Percentiles rank a stretch among this genome's conserved stretches.
Conservation (phyloP, 2,888 invertebrate genomes). For the Folsomia candida region DNA sequence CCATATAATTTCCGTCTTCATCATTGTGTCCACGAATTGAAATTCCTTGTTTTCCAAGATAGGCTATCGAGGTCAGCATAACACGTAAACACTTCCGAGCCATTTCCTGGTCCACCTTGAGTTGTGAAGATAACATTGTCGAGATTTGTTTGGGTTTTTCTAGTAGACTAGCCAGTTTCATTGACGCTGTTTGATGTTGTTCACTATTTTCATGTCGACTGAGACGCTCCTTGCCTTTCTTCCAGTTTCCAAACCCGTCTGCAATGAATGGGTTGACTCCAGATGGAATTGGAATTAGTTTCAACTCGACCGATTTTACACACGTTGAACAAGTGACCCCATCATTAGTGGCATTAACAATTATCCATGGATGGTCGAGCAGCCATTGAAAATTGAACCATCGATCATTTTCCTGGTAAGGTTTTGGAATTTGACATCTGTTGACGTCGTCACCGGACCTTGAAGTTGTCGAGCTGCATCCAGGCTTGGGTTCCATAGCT, state of each 20-base stretch:
- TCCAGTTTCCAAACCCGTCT: slow-evolving; percentile 24
- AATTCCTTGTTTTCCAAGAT: slow-evolving; percentile 19
- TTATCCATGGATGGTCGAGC: slow-evolving; percentile 13
- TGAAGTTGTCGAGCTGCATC: no score
- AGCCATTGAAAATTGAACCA: no score
- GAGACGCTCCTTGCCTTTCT: slow-evolving; percentile 16
- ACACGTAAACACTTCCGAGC: not conserved
- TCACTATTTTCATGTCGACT: slow-evolving; percentile 5
- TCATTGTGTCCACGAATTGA: slow-evolving; percentile 10
- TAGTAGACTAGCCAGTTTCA: not conserved
- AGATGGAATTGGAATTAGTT: not conserved
- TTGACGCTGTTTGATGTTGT: slow-evolving; percentile 12
- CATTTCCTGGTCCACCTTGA: not conserved
- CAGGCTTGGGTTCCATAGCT: no score
- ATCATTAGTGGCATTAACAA: not conserved
- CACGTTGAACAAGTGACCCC: slow-evolving; percentile 1
- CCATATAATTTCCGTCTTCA: slow-evolving; percentile 19
- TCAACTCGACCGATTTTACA: not conserved
- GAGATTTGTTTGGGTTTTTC: not conserved
- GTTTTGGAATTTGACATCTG: no score
- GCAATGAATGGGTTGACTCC: slow-evolving; percentile 8
- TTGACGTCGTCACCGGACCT: no score
- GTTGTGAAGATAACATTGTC: not conserved
- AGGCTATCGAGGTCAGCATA: slow-evolving; percentile 10
- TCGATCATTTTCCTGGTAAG: no score